Evolutionary conservation across 2,888 invertebrate genomes (phyloP), one percentile per base, ranked within the genome.

Genomic region (Busseola fusca): DNA sequence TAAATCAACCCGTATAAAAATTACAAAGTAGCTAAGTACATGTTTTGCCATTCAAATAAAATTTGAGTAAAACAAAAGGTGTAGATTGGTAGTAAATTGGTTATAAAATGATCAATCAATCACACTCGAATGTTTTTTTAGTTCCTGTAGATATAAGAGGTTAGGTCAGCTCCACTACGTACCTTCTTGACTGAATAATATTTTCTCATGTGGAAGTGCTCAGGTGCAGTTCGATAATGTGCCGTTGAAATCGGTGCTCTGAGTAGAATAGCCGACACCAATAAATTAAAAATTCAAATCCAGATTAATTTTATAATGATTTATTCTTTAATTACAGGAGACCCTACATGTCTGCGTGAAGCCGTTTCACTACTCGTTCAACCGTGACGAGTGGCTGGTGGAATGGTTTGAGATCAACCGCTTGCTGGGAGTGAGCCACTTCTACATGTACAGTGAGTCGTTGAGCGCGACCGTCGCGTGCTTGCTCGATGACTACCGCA

Each of bases 381-480:
- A 98, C 88, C 97, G 98, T 83, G 97, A 97, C 7, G 94, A 98
- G 71, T 98, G 98, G 96, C 95, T 99, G 81, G 94, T 98, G 84
- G 99, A 99, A 93, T 99, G 98, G 96, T 96, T 99, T 86, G 99
- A 99, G 92, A 94, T 99, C 85, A 98, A 99, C 92, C 96, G 97
- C 14, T 93, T 98, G 56, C 94, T 99, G 82, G 99, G 99, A 0
- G 98, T 97, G 54, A 97, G 97, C 65, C 98, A 98, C 91, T 98
- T 99, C 92, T 98, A 98, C 67, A 97, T 99, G 93, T 99, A 98
- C 95, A 99, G 99, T 91, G 98, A 98, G 90, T 98, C 98, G 0
- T 96, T 98, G 59, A 98, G 98, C 30, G 93, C 96, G 0, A 97
- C 97, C 65, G 98, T 98, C 21, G 97, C 97, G 27, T 98, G 98